Conservation (phyloP, 2,113 vertebrate species). For the Labrus mixtus region DNA sequence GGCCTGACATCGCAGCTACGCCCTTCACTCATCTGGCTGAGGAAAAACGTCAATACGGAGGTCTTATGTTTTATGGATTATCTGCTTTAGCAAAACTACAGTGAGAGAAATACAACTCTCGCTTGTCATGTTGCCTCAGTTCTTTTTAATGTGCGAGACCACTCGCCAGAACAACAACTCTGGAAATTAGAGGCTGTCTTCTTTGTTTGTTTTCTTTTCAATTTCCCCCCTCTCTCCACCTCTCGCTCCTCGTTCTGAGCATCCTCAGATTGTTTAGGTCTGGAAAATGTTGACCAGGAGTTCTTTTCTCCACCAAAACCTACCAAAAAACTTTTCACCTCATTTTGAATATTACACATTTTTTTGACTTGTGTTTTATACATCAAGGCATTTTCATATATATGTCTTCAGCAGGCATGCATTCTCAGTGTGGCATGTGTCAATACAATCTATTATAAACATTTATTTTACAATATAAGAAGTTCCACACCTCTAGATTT, state of each 20-base stretch:
- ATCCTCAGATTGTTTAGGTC: conserved; percentile 15
- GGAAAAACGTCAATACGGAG: conserved; percentile 78
- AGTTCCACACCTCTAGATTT: conserved; percentile 18
- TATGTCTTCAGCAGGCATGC: background rate
- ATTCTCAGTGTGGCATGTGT: conserved; percentile 12
- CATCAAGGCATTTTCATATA: background rate
- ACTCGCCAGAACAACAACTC: conserved; percentile 66
- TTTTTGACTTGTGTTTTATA: background rate
- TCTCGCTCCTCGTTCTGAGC: conserved; percentile 15
- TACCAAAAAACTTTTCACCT: background rate
- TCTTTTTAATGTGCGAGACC: conserved; percentile 75
- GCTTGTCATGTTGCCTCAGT: conserved; percentile 77
- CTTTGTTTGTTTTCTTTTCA: conserved; percentile 52
- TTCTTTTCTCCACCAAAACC: conserved; percentile 34
- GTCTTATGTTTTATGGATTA: conserved; percentile 83
- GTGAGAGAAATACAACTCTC: conserved; percentile 75
- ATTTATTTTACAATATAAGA: too few species aligned
- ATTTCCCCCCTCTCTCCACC: conserved; percentile 21
- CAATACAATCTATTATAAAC: conserved; percentile 14
- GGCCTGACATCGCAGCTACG: conserved; percentile 76
- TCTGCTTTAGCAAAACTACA: conserved; percentile 76
- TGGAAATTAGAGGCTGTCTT: conserved; percentile 71
- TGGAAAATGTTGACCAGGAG: conserved; percentile 12
- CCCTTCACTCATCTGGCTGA: conserved; percentile 77
- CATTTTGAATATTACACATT: background rate